Conservation (phyloP, 1,140 invertebrate genomes). For the Mamestra configurata region DNA sequence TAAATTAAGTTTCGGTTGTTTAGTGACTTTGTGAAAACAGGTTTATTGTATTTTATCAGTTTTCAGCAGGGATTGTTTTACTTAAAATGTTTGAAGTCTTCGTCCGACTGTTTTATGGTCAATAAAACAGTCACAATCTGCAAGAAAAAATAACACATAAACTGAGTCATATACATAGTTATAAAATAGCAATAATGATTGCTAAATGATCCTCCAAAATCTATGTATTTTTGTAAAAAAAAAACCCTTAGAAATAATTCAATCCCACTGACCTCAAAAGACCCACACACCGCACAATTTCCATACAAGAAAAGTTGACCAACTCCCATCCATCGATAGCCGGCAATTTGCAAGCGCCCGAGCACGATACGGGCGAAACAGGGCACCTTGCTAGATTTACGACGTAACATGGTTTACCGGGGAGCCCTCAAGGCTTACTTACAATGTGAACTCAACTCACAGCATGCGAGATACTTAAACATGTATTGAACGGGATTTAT, state of each 20-base stretch:
- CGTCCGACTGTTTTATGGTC: no score
- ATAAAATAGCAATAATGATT: no score
- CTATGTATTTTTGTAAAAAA: no score
- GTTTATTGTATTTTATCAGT: neutral
- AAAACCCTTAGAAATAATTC: neutral
- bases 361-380: conserved; percentile 19
- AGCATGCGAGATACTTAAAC: conserved; percentile 46
- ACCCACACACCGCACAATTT: neutral
- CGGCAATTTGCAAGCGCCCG: conserved; percentile 44
- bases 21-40: neutral
- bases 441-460: conserved; percentile 46
- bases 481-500: conserved; percentile 49
- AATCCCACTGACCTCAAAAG: conserved; percentile 13
- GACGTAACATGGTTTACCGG: conserved; percentile 39
- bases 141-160: no score
- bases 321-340: conserved; percentile 16
- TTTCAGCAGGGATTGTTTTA: neutral
- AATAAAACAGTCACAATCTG: no score
- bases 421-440: conserved; percentile 49
- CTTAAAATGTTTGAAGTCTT: no score
- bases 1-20: conserved; percentile 9
- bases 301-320: conserved; percentile 35
- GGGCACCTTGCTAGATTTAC: conserved; percentile 48
- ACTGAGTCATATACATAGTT: no score
- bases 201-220: no score